phyloP scores from a whole-genome alignment of 2,888 invertebrate genomes.

The Anthrax anthrax region DNA sequence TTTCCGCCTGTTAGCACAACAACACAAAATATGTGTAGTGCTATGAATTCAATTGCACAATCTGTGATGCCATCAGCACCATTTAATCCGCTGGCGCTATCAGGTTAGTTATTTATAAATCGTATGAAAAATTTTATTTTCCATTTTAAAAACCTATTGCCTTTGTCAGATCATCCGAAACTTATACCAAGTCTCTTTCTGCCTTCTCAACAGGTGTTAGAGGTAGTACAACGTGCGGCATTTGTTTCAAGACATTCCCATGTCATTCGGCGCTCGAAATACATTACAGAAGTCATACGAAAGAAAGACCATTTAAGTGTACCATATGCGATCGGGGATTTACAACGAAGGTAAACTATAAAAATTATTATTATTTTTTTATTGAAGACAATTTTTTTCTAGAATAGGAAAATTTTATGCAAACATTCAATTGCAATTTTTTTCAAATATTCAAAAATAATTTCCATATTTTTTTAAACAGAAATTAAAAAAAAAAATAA shows the following conservation, averaged over 20 bases:
- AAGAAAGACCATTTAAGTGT: conserved; percentile 94
- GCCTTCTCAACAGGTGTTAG: conserved; percentile 47
- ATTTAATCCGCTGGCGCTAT: conserved; percentile 77
- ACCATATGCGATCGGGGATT: conserved; percentile 92
- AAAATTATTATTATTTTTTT: too few relatives aligned
- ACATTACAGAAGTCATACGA: conserved; percentile 92
- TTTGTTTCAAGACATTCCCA: conserved; percentile 98
- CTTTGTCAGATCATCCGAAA: conserved; percentile 1
- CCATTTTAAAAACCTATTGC: background rate
- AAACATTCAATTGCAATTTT: background rate
- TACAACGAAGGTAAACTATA: conserved; percentile 92
- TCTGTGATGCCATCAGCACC: conserved; percentile 68
- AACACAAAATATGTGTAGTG: conserved; percentile 59
- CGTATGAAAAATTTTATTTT: background rate
- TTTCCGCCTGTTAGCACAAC: conserved; percentile 36
- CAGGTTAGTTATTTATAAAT: conserved; percentile 31
- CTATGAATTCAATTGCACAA: conserved; percentile 68
- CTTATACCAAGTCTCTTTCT: conserved; percentile 4
- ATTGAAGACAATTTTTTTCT: too few relatives aligned
- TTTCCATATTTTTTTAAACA: too few relatives aligned
- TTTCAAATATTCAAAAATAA: background rate
- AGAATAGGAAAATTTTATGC: too few relatives aligned
- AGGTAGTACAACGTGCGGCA: conserved; percentile 84
- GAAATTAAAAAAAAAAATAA: too few relatives aligned
- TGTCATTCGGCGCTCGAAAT: conserved; percentile 96